Base-by-base conservation (phyloP, 2,888 invertebrate genomes). In the Frankliniella intonsa region DNA sequence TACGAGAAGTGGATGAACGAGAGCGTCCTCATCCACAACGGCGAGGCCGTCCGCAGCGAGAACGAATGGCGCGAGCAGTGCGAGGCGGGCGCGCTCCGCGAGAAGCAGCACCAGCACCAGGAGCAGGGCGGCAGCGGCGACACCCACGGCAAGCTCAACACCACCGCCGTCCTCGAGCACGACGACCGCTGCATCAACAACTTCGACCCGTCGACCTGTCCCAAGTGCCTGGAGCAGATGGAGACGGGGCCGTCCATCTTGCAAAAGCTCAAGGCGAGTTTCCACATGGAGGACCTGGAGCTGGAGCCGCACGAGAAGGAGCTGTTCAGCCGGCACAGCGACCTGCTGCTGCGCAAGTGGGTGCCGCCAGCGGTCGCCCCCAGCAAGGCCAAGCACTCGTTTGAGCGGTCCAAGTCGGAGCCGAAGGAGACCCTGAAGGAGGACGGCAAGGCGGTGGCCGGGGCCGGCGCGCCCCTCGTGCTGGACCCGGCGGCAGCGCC, bases 41-140 rank as follows among this genome's bases (percentile, higher is more conserved):
- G 25, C 25, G 12, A 62, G 17, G 81, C 81, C n/a, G 62, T 38
- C 22, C 11, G 19, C 17, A 81, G n/a, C 55, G 51, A 81, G 9
- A 22, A 25, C 10, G 76, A 81, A 50, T 81, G 83, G 50, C 84
- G 82, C 55, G 82, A 84, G 81, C 82, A 83, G 81, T 84, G 84
- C 19, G 84, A 84, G 38, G 81, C 84, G 10, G 86, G 88, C 80
- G 87, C 84, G 87, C 83, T 85, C 85, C 81, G 86, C 86, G 84
- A 85, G 86, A 84, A 86, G 62, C 76, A 22, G 82, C 81, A 1
- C 50, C n/a, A n/a, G n/a, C n/a, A n/a, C n/a, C n/a, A n/a, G n/a
- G 62, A n/a, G 62, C 81, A 62, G 81, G n/a, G 81, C 79, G 69
- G 82, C 22, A 22, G 27, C 22, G 62, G 19, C n/a, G 80, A 81